Evolutionary conservation across 2,888 invertebrate species (phyloP).

Genomic region (Siphlonurus alternatus): DNA sequence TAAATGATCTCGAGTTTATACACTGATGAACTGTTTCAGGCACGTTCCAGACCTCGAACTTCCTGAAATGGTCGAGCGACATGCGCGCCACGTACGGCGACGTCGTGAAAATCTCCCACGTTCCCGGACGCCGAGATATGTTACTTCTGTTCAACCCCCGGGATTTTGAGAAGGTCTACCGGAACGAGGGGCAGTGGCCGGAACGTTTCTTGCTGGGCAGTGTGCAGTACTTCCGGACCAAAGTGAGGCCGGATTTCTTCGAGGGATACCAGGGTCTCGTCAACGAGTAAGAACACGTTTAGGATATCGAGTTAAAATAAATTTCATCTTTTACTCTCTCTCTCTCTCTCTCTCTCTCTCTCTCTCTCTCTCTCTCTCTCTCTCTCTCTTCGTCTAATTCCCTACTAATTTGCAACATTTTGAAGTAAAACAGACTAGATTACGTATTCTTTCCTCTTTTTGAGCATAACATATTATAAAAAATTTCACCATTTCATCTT

Average conservation of each 20-base stretch:
- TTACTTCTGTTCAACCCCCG: slow-evolving; percentile 10
- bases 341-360: not conserved
- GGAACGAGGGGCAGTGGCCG: slow-evolving; percentile 27
- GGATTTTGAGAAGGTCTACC: slow-evolving; percentile 18
- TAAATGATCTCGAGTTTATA: no score
- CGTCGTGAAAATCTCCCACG: slow-evolving; percentile 4
- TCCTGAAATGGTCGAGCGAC: not conserved
- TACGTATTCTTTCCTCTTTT: no score
- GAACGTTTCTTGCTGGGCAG: slow-evolving; percentile 26
- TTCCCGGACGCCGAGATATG: slow-evolving; percentile 5
- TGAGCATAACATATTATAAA: no score
- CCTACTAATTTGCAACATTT: no score
- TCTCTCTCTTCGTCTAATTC: no score
- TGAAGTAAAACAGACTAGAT: no score
- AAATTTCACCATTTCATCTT: no score
- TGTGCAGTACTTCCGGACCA: slow-evolving; percentile 23
- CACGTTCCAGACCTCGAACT: not conserved
- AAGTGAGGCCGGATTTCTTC: slow-evolving; percentile 19
- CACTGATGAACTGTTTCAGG: not conserved
- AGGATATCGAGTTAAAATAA: slow-evolving; percentile 5
- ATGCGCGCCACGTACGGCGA: slow-evolving; percentile 9
- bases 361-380: not conserved
- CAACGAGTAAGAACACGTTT: slow-evolving; percentile 16
- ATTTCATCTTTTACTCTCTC: no score
- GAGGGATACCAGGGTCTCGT: slow-evolving; percentile 25